Conservation (phyloP, 2,888 invertebrate species). For the Tolmerus cingulatus region DNA sequence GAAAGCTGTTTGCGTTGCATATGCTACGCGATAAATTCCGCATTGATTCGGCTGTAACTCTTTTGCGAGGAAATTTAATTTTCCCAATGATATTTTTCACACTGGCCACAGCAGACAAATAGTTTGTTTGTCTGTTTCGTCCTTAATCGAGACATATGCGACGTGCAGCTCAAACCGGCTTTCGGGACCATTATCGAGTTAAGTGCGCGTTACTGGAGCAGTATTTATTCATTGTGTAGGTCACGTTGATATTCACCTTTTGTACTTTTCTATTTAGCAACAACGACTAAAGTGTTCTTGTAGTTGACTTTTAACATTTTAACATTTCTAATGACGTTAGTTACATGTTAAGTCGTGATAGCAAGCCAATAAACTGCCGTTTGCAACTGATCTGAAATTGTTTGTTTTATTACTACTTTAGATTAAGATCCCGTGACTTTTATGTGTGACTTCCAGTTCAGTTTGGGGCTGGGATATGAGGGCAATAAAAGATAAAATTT, state of each 20-base stretch:
- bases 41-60: conserved; percentile 6
- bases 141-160: background rate
- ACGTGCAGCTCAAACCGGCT: background rate
- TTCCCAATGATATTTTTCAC: conserved; percentile 21
- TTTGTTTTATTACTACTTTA: background rate
- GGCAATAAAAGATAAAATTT: background rate
- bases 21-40: conserved; percentile 20
- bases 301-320: conserved; percentile 17
- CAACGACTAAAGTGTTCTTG: conserved; percentile 35
- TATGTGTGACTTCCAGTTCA: background rate
- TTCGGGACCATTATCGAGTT: conserved; percentile 25
- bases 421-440: background rate
- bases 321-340: conserved; percentile 32
- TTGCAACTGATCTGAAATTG: background rate
- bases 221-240: conserved; percentile 24
- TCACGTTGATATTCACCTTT: conserved; percentile 27
- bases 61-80: background rate
- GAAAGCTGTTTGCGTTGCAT: conserved; percentile 37
- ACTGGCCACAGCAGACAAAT: conserved; percentile 1
- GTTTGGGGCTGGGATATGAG: background rate
- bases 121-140: background rate
- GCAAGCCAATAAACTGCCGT: conserved; percentile 10
- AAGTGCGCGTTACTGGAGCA: conserved; percentile 7
- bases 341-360: conserved; percentile 36
- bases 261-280: conserved; percentile 30